A percentile compares a stretch with the other conserved stretches of the same genome.
phyloP scores from a whole-genome alignment of 1,140 invertebrate species.

The Dreissena polymorpha region DNA sequence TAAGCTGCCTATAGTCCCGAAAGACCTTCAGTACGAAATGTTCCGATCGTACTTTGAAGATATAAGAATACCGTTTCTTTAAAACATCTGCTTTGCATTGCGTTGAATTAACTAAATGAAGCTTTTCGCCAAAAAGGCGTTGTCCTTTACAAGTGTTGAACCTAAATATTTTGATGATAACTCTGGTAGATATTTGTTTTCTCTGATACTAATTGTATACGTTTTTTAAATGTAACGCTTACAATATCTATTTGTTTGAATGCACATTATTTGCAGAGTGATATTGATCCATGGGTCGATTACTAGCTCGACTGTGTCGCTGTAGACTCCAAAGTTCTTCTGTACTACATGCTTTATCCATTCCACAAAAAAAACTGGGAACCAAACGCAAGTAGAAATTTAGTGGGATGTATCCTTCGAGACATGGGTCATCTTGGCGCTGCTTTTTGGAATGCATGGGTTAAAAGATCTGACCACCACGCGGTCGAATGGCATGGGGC shows the following conservation, averaged over 20 bases:
- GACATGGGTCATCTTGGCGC: neutral
- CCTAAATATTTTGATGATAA: too few species aligned
- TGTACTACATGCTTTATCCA: neutral
- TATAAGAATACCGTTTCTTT: too few species aligned
- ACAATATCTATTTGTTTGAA: too few species aligned
- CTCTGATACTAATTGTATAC: too few species aligned
- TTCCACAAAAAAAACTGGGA: neutral
- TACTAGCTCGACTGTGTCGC: neutral
- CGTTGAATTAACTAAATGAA: too few species aligned
- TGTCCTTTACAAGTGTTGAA: too few species aligned
- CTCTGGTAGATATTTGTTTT: too few species aligned
- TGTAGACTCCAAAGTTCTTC: neutral
- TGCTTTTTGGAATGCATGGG: neutral
- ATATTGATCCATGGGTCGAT: neutral
- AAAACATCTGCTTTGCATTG: too few species aligned
- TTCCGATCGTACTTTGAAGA: too few species aligned
- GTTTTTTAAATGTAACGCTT: too few species aligned
- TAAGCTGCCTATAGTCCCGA: neutral
- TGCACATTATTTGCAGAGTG: too few species aligned
- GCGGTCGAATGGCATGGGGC: neutral
- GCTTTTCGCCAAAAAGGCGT: neutral
- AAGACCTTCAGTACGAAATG: slow-evolving; percentile 4
- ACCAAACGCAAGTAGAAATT: neutral
- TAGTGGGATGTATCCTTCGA: neutral
- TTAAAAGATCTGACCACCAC: neutral